phyloP scores from a whole-genome alignment of 2,888 invertebrate genomes.

The Troglohyphantes excavatus region DNA sequence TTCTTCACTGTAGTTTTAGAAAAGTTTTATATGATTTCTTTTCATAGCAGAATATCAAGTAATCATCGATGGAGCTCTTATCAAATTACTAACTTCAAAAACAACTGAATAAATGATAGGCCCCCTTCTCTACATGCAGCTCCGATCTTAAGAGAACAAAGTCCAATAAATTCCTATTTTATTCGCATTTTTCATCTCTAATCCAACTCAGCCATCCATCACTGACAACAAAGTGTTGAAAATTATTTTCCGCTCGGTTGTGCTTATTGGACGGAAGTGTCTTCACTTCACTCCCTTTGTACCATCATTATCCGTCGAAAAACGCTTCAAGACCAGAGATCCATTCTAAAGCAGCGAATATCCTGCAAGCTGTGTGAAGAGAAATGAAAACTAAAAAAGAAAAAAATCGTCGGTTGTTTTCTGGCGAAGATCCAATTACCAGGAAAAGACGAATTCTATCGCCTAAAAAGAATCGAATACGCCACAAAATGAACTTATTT shows the following conservation, averaged over 20 bases:
- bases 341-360: conserved; percentile 50
- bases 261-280: conserved; percentile 26
- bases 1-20: too few species aligned
- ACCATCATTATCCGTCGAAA: conserved; percentile 46
- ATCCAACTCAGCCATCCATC: conserved; percentile 55
- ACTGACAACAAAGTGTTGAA: conserved; percentile 51
- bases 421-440: conserved; percentile 58
- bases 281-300: conserved; percentile 24
- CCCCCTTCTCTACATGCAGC: not conserved
- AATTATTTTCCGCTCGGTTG: conserved; percentile 49
- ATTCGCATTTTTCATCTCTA: conserved; percentile 39
- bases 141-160: conserved; percentile 1
- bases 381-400: conserved; percentile 12
- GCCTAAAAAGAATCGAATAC: conserved; percentile 14
- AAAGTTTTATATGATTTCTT: too few species aligned
- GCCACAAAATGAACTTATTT: conserved; percentile 27
- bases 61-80: not conserved
- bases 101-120: not conserved
- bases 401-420: conserved; percentile 29
- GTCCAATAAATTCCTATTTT: conserved; percentile 28
- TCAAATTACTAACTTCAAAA: conserved; percentile 8
- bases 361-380: conserved; percentile 40
- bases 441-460: conserved; percentile 15
- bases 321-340: conserved; percentile 15
- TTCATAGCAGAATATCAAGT: not conserved